Percentiles rank a stretch among this genome's conserved stretches.
These are phyloP conservation scores for Falcunculus frontatus DNA, from an alignment of 2,113 vertebrate species.

Conservation along the genomic window DNA sequence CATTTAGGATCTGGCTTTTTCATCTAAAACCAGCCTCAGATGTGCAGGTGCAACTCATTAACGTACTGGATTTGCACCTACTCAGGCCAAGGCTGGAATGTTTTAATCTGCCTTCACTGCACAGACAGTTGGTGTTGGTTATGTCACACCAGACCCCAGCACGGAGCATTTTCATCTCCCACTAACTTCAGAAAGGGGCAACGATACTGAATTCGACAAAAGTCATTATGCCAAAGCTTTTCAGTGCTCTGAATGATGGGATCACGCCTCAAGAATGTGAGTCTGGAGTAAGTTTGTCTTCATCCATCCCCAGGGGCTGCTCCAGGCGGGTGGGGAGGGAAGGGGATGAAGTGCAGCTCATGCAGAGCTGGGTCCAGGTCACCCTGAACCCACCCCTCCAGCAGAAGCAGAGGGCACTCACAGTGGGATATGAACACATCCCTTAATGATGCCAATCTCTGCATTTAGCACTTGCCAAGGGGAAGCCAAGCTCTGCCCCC, in stretches of 20 bases:
- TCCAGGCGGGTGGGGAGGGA: neutral
- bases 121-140: neutral
- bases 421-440: neutral
- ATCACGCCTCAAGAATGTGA: neutral
- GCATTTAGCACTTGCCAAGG: neutral
- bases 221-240: neutral
- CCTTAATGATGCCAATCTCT: neutral
- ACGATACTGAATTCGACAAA: neutral
- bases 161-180: neutral
- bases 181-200: neutral
- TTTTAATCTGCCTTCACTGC: neutral
- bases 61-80: constrained; percentile 6
- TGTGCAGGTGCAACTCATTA: constrained; percentile 29
- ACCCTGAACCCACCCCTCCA: neutral
- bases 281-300: neutral
- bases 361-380: accelerated
- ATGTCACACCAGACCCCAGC: neutral
- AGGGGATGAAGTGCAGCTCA: neutral
- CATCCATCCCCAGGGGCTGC: neutral
- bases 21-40: neutral
- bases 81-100: neutral
- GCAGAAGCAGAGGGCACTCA: neutral
- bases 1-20: neutral
- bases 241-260: neutral
- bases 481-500: neutral